phyloP scores from a whole-genome alignment of 1,140 invertebrate species.

The Brachionus asplanchnoidis region DNA sequence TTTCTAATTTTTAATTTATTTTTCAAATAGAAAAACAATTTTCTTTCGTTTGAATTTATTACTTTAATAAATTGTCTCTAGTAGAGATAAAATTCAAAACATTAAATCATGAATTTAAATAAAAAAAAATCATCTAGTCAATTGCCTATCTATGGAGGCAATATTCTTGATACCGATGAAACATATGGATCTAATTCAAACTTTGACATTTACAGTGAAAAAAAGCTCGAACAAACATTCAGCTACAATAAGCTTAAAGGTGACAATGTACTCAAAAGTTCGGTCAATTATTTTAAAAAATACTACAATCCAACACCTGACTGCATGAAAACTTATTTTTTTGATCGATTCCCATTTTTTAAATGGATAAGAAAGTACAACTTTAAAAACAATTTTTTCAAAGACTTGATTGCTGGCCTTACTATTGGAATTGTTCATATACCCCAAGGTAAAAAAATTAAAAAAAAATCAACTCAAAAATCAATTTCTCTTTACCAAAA shows the following conservation, averaged over 20 bases:
- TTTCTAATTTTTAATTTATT: background rate
- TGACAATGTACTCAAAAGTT: slow-evolving; percentile 5
- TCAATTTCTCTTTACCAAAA: background rate
- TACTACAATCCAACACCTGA: slow-evolving; percentile 31
- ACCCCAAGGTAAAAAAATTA: slow-evolving; percentile 51
- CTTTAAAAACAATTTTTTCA: slow-evolving; percentile 50
- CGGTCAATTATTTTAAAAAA: slow-evolving; percentile 30
- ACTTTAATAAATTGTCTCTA: background rate
- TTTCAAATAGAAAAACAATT: background rate
- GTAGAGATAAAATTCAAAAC: background rate
- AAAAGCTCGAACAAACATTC: slow-evolving; percentile 7
- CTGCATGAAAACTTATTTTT: background rate
- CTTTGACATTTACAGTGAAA: background rate
- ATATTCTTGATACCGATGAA: background rate
- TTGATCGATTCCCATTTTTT: slow-evolving; percentile 48
- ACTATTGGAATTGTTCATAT: slow-evolving; percentile 59
- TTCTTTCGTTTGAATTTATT: background rate
- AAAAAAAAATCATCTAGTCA: background rate
- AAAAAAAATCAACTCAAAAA: background rate
- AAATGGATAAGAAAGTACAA: slow-evolving; percentile 53
- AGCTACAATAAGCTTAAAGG: slow-evolving; percentile 1
- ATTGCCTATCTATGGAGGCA: background rate
- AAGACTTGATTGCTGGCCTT: slow-evolving; percentile 57
- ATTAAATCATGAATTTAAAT: background rate
- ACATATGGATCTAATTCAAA: background rate